A percentile compares a stretch with the other conserved stretches of the same genome.
Conservation (phyloP, 2,888 invertebrate species). For the Caenorhabditis sp. region DNA sequence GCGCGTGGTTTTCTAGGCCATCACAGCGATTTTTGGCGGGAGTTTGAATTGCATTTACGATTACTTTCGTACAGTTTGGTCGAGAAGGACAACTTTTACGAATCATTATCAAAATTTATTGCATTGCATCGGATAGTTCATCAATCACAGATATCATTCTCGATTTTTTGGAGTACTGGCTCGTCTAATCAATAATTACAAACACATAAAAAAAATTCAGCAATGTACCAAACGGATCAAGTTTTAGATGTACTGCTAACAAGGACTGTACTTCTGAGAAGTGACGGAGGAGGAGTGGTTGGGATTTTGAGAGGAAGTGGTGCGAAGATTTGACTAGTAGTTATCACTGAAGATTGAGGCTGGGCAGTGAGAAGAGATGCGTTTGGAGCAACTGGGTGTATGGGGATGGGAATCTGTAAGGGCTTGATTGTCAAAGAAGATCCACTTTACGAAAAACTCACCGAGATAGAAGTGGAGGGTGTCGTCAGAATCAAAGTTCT, state of each 20-base stretch:
- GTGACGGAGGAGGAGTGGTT: slow-evolving; percentile 61
- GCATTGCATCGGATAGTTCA: slow-evolving; percentile 47
- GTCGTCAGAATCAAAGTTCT: slow-evolving; percentile 65
- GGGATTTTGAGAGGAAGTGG: slow-evolving; percentile 64
- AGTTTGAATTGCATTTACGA: neutral
- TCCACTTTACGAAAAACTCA: neutral
- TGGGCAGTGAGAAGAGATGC: slow-evolving; percentile 17
- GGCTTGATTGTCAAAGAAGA: neutral
- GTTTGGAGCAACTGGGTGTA: slow-evolving; percentile 24
- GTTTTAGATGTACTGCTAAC: slow-evolving; percentile 63
- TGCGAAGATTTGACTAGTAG: slow-evolving; percentile 64
- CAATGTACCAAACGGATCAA: slow-evolving; percentile 8
- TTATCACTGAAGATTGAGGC: slow-evolving; percentile 65
- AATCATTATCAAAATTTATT: no score
- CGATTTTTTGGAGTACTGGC: slow-evolving; percentile 59
- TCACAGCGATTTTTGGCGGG: neutral
- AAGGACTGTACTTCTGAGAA: slow-evolving; percentile 66
- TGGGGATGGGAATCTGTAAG: slow-evolving; percentile 50
- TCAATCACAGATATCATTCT: slow-evolving; percentile 25
- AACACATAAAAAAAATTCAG: slow-evolving; percentile 7
- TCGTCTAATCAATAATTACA: slow-evolving; percentile 56
- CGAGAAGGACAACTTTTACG: no score
- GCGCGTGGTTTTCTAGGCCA: slow-evolving; percentile 10
- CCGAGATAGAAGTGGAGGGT: slow-evolving; percentile 58
- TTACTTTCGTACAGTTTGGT: no score